Evolutionary conservation across 30 jellyfish, hydroid and myxozoan species (phyloP), one percentile per base, ranked within the genome.

Genomic region (Hydractinia echinata): DNA sequence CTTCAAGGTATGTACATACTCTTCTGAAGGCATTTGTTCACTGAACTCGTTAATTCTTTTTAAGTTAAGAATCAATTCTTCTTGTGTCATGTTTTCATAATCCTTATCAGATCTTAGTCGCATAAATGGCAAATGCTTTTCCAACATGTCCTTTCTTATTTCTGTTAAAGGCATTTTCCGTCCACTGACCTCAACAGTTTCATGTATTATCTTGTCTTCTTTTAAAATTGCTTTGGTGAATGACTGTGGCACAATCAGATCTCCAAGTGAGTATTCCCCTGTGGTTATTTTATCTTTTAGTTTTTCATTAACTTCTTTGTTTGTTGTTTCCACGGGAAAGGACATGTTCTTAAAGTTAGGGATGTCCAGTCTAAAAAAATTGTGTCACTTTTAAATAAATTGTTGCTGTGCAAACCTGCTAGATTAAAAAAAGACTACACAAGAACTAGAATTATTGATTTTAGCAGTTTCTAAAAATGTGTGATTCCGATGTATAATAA

Each of bases 191-290:
- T 66, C 76, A 66, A 30, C 44, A 30, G 44, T 30, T 30, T 30
- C 44, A 30, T 30, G 44, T 30, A 30, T 30, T 30, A 30, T 30
- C 44, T 66, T 66, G 48, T 66, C 48, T 19, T 19, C 48, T 66
- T 66, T 66, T 66, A 66, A 66, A 19, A 66, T 66, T 66, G 21
- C 76, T 19, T 19, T 19, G 21, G 76, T 19, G 21, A 19, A 52
- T 66, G n/a, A n/a, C n/a, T n/a, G n/a, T n/a, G 76, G 76, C 21
- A 13, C 48, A 19, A 66, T 66, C 48, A 66, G 76, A 19, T 66
- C 76, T 66, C 76, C 76, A 19, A 66, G 21, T 66, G 76, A 19
- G 76, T 66, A 66, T 19, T 66, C 76, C 48, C 76, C 76, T 19
- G 76, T 19, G 15, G 53, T 66, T 66, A 66, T 66, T 66, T 66